These are phyloP conservation scores for Mesoclemmys tuberculata DNA, from an alignment of 2,113 vertebrate species.

Conservation along the genomic window DNA sequence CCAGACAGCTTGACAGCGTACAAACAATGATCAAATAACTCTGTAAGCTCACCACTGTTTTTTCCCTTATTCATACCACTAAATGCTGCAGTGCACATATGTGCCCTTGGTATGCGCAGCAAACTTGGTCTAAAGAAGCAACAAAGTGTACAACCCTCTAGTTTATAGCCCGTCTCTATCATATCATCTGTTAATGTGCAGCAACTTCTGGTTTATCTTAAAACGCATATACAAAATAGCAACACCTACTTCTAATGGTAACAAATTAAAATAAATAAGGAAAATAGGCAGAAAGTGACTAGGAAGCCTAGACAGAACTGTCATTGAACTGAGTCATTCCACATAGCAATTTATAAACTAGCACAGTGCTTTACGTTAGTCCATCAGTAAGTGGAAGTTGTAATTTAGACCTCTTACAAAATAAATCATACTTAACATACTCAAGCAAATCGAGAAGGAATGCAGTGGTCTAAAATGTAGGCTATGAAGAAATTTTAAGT, in stretches of 20 bases:
- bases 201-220: constrained; percentile 44
- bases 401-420: neutral
- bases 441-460: neutral
- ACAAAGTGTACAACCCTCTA: no score
- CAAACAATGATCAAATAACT: no score
- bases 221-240: constrained; percentile 26
- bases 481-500: constrained; percentile 23
- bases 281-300: constrained; percentile 7
- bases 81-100: no score
- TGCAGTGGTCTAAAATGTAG: neutral
- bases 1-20: no score
- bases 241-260: neutral
- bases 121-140: no score
- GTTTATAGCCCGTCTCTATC: constrained; percentile 14
- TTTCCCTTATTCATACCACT: no score
- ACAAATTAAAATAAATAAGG: constrained; percentile 34
- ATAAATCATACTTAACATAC: neutral
- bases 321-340: neutral
- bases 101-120: no score
- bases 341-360: neutral
- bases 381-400: neutral
- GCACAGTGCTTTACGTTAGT: neutral
- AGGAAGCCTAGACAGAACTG: neutral
- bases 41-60: no score
- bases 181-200: neutral